Evolutionary conservation across 2,113 vertebrate species (phyloP), one percentile per base, ranked within the genome.

Genomic region (Malurus cyaneus): DNA sequence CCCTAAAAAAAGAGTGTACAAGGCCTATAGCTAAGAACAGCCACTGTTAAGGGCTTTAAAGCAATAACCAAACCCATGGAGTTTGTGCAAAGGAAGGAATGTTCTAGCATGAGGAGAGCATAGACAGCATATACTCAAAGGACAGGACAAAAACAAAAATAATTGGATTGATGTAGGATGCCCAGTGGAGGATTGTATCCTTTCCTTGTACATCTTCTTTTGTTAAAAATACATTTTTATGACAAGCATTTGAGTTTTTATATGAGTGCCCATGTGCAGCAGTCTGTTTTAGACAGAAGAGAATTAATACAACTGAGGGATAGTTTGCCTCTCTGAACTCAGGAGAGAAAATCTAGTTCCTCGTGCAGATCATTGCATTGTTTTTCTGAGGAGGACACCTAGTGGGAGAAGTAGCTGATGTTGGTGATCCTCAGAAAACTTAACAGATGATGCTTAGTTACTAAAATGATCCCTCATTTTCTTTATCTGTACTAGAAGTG

Each of bases 341-440:
- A 1, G 23, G 41, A 86, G 32, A 80, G 31, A 88, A 92, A 83
- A 73, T 66, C 54, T 21, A 56, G 14, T 67, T 78, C 31, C 8
- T 47, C 77, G 54, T 86, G 59, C 64, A 73, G 24, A 60, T 72
- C 15, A 9, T 18, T 44, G 24, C 32, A 31, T 41, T 88, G 54
- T 80, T 96, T 92, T 92, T 78, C 60, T 90, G 65, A 93, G 90
- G 86, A 83, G 86, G 86, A 84, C 80, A 89, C 57, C 83, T 94
- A 91, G 72, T 92, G 89, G 86, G 59, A 85, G 72, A 92, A 91
- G 64, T 67, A 78, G 65, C 29, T 53, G 47, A 52, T 92, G 24
- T 34, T 76, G 52, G 12, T 1, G 60, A 92, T 46, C 39, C 11
- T 88, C n/a, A 83, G 19, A 65, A 88, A 93, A 73, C 5, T 12